Conservation (phyloP, 1,140 invertebrate species). For the Drusus annulatus region DNA sequence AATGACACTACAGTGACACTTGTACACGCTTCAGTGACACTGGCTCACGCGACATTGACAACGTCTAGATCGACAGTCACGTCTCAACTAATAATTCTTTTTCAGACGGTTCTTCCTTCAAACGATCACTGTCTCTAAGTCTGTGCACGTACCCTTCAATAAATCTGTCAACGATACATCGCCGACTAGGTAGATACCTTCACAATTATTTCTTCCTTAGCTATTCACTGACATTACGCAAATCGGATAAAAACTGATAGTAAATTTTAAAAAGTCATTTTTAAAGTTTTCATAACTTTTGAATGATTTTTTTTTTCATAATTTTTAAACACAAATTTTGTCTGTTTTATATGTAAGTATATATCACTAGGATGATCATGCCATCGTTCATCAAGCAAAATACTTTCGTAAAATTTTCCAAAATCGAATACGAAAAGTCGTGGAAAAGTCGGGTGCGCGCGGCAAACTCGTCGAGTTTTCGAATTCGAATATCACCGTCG, state of each 20-base stretch:
- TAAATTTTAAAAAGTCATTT: neutral
- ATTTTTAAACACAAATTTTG: neutral
- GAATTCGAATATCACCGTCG: constrained; percentile 23
- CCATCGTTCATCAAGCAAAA: neutral
- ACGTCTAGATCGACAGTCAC: constrained; percentile 7
- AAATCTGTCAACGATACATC: constrained; percentile 23
- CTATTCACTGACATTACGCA: neutral
- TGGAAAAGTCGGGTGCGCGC: constrained; percentile 1
- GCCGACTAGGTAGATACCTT: too few species aligned
- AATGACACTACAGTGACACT: constrained; percentile 26
- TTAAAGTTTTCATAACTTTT: neutral
- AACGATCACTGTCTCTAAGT: constrained; percentile 28
- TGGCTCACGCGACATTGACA: constrained; percentile 16
- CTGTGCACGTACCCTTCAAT: neutral
- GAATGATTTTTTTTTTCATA: too few species aligned
- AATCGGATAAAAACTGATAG: neutral
- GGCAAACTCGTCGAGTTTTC: constrained; percentile 37
- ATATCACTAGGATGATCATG: neutral
- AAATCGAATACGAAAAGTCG: neutral
- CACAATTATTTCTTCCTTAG: neutral
- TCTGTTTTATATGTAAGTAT: neutral
- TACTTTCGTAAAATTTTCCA: neutral
- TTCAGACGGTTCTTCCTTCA: neutral
- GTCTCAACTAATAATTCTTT: constrained; percentile 25
- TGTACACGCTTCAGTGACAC: neutral